phyloP scores from a whole-genome alignment of 2,888 invertebrate genomes.

The Myopa tessellatipennis region DNA sequence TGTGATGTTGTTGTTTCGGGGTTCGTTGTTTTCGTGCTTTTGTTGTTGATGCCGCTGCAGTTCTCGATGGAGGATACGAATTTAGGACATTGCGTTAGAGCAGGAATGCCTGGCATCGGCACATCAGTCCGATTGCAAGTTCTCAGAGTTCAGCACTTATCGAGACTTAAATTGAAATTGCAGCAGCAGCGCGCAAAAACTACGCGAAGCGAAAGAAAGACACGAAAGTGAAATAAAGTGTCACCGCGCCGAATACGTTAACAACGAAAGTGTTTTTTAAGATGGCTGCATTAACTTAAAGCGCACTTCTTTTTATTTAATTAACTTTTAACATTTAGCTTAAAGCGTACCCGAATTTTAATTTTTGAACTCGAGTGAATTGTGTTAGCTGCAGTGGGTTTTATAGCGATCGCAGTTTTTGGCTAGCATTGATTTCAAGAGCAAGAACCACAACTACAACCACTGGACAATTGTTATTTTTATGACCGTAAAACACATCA shows the following conservation, averaged over 20 bases:
- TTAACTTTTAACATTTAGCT: not conserved
- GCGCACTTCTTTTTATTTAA: no score
- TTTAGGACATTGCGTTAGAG: constrained; percentile 29
- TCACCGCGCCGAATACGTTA: not conserved
- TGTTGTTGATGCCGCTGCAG: constrained; percentile 4
- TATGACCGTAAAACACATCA: no score
- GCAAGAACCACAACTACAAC: no score
- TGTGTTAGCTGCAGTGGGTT: not conserved
- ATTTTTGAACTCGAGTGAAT: not conserved
- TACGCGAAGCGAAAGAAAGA: not conserved
- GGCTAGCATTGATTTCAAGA: no score
- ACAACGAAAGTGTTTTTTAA: not conserved
- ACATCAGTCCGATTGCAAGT: constrained; percentile 29
- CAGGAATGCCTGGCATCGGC: constrained; percentile 9
- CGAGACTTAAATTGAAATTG: not conserved
- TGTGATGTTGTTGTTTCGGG: not conserved
- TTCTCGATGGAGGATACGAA: not conserved
- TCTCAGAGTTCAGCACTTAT: constrained; percentile 11
- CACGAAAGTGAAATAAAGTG: not conserved
- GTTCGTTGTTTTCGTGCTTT: not conserved
- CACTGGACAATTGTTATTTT: no score
- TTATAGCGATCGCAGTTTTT: no score
- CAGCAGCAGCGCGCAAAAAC: not conserved
- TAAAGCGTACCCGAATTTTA: not conserved
- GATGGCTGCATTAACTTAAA: not conserved